Base-by-base conservation (phyloP, 1,140 invertebrate genomes). In the Caerostris darwini region DNA sequence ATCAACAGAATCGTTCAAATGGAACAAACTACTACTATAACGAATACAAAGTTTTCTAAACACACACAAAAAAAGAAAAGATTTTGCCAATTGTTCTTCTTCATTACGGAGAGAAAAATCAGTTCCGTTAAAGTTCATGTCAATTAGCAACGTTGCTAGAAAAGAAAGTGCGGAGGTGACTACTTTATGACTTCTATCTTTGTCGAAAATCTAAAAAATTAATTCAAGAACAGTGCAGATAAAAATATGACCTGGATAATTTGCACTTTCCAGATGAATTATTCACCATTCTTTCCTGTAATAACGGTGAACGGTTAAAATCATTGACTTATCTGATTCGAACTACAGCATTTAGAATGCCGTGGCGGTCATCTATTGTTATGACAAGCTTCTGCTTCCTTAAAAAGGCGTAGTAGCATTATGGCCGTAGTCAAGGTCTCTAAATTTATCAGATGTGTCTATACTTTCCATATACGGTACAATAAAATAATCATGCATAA, bases 71-170 rank as follows among this genome's bases (percentile, higher is more conserved):
- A 77, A 77, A 67, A 67, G 6, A 67, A 67, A 0, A 3, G 71
- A 14, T 50, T 5, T 34, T 77, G 8, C 34, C 71, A 19, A 77
- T 77, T 77, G 71, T 77, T 50, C 53, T 50, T 50, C 7, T 3
- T 53, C 50, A 77, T 77, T 77, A 77, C 34, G 34, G 50, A 53
- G 7, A 34, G 34, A 77, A 50, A 34, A 34, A 34, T 34, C 71
- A 77, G 19, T 85, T 58, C 83, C 83, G n/a, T 85, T 85, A 4
- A 57, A 85, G 83, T 85, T 85, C 83, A 85, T 85, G 54, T 57
- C 83, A 85, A 85, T 85, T 85, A 85, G 12, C 8, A 14, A 3
- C 0, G 56, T 19, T 14, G 17, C 56, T 34, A 34, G 34, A 34
- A 34, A 34, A 34, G 82, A 85, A 57, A 57, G 57, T 34, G 8